Conservation (phyloP, 2,888 invertebrate species). For the Perizoma affinitatum region DNA sequence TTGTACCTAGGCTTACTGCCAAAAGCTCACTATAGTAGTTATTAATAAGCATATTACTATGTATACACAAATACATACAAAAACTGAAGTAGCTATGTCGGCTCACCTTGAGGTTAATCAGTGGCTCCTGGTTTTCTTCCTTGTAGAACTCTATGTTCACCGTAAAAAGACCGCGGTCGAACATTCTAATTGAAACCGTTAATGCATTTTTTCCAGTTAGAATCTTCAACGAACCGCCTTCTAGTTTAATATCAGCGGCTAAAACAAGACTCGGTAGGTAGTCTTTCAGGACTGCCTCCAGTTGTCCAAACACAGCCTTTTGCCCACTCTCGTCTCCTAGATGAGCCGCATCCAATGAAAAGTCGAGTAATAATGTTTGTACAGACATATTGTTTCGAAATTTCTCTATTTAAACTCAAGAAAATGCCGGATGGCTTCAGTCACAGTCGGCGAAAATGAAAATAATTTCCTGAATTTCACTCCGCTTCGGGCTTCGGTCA, state of each 20-base stretch:
- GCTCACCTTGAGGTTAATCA: slow-evolving; percentile 90
- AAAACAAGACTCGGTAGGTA: slow-evolving; percentile 89
- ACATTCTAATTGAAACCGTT: slow-evolving; percentile 88
- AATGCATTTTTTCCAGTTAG: slow-evolving; percentile 88
- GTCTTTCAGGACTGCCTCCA: slow-evolving; percentile 88
- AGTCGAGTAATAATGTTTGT: slow-evolving; percentile 91
- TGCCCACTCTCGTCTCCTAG: slow-evolving; percentile 87
- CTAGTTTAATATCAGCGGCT: slow-evolving; percentile 86
- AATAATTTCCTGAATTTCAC: background rate
- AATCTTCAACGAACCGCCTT: slow-evolving; percentile 88
- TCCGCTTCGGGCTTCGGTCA: background rate
- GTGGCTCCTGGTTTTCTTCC: slow-evolving; percentile 88
- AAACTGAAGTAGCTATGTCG: background rate
- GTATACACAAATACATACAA: too few species aligned
- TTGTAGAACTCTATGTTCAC: slow-evolving; percentile 93
- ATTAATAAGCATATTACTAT: too few species aligned
- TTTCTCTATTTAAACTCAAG: slow-evolving; percentile 41
- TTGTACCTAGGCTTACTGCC: slow-evolving; percentile 5
- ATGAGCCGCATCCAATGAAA: slow-evolving; percentile 88
- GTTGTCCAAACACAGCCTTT: slow-evolving; percentile 86
- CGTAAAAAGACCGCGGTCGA: slow-evolving; percentile 90
- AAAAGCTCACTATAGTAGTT: slow-evolving; percentile 9
- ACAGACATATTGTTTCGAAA: slow-evolving; percentile 84
- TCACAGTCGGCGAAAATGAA: slow-evolving; percentile 49
- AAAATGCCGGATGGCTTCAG: slow-evolving; percentile 49